These are phyloP conservation scores for Phasianus colchicus DNA, from an alignment of 2,113 vertebrate genomes.

Conservation along the genomic window DNA sequence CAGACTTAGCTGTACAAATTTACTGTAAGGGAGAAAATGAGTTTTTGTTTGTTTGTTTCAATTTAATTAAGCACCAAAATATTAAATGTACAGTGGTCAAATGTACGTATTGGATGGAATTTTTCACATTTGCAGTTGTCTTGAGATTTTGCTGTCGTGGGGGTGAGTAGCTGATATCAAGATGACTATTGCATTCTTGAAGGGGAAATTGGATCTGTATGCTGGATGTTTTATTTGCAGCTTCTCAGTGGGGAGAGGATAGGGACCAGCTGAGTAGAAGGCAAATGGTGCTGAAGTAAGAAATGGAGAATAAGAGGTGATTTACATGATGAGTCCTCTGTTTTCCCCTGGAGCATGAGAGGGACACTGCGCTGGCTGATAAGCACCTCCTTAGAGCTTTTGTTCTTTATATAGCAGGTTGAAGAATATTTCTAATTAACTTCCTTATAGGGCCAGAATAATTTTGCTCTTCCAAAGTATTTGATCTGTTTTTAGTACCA, in stretches of 20 bases:
- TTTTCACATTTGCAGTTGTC: fast-evolving
- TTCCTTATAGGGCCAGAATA: conserved; percentile 33
- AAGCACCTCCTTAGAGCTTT: fast-evolving
- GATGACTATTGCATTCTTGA: neutral
- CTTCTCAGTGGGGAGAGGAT: neutral
- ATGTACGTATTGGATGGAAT: neutral
- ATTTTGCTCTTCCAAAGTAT: conserved; percentile 17
- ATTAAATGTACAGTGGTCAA: neutral
- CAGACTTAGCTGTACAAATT: neutral
- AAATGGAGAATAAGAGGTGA: neutral
- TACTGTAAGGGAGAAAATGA: neutral
- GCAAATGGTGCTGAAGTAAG: neutral
- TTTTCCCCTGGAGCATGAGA: neutral
- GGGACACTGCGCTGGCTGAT: neutral
- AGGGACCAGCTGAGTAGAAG: neutral
- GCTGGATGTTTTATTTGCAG: neutral
- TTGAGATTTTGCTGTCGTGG: neutral
- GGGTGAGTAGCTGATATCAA: neutral
- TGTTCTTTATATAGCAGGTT: conserved; percentile 49
- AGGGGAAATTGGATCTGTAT: neutral
- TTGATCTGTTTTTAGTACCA: neutral
- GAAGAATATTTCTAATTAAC: conserved; percentile 66
- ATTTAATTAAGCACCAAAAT: neutral
- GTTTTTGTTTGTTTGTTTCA: neutral
- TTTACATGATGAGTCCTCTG: neutral